These are phyloP conservation scores for Cettia cetti DNA, from an alignment of 2,113 vertebrate genomes.

Conservation along the genomic window DNA sequence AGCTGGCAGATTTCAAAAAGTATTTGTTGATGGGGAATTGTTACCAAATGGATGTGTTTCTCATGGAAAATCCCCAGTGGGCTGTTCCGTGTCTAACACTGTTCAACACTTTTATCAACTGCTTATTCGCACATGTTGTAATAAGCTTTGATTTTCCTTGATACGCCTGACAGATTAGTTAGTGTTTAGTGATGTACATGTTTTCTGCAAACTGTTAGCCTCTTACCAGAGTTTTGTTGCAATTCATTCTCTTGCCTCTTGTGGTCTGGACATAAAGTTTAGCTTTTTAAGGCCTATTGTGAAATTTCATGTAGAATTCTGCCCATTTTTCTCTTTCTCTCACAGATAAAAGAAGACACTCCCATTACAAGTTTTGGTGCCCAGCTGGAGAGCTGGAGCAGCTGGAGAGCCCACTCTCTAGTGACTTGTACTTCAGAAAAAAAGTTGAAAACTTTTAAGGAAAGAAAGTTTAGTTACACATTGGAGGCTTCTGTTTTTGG, in stretches of 20 bases:
- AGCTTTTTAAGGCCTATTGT: neutral
- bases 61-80: neutral
- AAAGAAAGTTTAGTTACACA: neutral
- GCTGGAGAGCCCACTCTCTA: neutral
- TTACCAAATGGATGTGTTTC: conserved; percentile 12
- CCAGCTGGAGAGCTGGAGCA: neutral
- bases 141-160: conserved; percentile 5
- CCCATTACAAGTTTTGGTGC: neutral
- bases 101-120: neutral
- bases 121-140: neutral
- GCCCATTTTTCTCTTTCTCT: neutral
- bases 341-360: neutral
- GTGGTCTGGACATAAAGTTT: neutral
- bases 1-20: conserved; percentile 16
- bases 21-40: neutral
- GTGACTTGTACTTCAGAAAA: neutral
- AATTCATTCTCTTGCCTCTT: neutral
- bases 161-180: neutral
- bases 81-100: neutral
- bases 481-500: neutral
- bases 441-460: neutral
- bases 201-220: neutral
- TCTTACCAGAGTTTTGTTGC: neutral
- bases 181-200: neutral
- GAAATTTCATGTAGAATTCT: neutral